Conservation (phyloP, 2,888 invertebrate genomes). For the Hemicrepidius hirtus region DNA sequence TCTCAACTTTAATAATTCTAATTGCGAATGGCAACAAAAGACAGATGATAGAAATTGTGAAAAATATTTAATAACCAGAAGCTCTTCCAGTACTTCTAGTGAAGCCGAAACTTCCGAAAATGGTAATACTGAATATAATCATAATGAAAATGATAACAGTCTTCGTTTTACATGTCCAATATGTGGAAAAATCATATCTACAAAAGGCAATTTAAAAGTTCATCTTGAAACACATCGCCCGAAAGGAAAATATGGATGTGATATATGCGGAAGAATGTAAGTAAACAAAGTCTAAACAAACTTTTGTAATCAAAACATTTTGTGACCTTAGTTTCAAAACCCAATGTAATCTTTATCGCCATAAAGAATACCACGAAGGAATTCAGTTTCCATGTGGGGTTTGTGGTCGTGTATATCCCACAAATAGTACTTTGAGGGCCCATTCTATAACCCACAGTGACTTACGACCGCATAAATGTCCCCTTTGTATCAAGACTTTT, state of each 20-base stretch:
- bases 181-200: conserved; percentile 78
- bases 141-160: conserved; percentile 37
- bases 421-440: conserved; percentile 79
- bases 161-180: conserved; percentile 74
- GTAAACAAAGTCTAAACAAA: conserved; percentile 62
- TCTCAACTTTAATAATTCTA: conserved; percentile 54
- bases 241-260: conserved; percentile 78
- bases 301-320: conserved; percentile 15
- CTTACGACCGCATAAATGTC: conserved; percentile 81
- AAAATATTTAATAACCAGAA: conserved; percentile 35
- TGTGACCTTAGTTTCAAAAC: conserved; percentile 77
- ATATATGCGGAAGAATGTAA: conserved; percentile 81
- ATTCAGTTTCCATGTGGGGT: conserved; percentile 78
- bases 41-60: conserved; percentile 35
- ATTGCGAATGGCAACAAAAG: conserved; percentile 42
- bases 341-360: conserved; percentile 77
- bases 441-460: conserved; percentile 83
- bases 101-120: conserved; percentile 65
- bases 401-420: conserved; percentile 83
- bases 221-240: conserved; percentile 80
- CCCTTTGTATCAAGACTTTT: conserved; percentile 81
- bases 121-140: conserved; percentile 64
- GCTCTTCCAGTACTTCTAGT: conserved; percentile 43
- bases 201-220: conserved; percentile 78
- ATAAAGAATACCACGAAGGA: conserved; percentile 78